These are phyloP conservation scores for Montipora foliosa DNA, from an alignment of 64 coral and sea anemone genomes.

Conservation along the genomic window DNA sequence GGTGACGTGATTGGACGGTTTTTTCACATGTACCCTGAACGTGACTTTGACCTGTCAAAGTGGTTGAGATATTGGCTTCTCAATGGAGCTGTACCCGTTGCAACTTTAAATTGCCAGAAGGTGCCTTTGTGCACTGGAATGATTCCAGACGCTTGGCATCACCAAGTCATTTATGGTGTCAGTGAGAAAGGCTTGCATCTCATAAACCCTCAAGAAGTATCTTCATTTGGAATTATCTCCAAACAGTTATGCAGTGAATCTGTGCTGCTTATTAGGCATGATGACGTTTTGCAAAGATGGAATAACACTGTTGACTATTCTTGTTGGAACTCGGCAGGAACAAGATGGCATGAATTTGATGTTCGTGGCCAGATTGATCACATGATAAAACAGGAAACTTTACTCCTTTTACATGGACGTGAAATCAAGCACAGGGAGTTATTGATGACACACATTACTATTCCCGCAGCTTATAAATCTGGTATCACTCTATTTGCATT, in stretches of 20 bases:
- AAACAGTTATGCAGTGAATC: constrained; percentile 82
- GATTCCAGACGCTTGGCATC: constrained; percentile 92
- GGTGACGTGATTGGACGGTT: constrained; percentile 59
- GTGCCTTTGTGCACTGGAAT: constrained; percentile 41
- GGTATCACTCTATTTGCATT: constrained; percentile 82
- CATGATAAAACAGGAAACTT: constrained; percentile 75
- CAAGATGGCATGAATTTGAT: constrained; percentile 62
- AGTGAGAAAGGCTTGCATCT: constrained; percentile 69
- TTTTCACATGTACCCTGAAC: constrained; percentile 76
- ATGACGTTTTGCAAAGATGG: constrained; percentile 75
- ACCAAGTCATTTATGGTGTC: constrained; percentile 87
- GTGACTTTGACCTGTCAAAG: constrained; percentile 51
- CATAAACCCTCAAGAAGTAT: constrained; percentile 62
- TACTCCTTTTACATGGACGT: constrained; percentile 75
- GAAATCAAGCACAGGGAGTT: constrained; percentile 75
- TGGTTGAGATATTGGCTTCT: constrained; percentile 85
- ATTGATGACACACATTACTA: constrained; percentile 57
- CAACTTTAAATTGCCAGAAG: constrained; percentile 80
- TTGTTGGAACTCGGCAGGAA: constrained; percentile 3
- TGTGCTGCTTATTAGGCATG: constrained; percentile 65
- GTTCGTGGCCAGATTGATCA: constrained; percentile 79
- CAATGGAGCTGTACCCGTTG: constrained; percentile 74
- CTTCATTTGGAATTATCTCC: constrained; percentile 43
- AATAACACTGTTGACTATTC: constrained; percentile 57
- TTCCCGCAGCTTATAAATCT: constrained; percentile 83